These are phyloP conservation scores for Bujurquina vittata DNA, from an alignment of 2,113 vertebrate genomes.

Conservation along the genomic window DNA sequence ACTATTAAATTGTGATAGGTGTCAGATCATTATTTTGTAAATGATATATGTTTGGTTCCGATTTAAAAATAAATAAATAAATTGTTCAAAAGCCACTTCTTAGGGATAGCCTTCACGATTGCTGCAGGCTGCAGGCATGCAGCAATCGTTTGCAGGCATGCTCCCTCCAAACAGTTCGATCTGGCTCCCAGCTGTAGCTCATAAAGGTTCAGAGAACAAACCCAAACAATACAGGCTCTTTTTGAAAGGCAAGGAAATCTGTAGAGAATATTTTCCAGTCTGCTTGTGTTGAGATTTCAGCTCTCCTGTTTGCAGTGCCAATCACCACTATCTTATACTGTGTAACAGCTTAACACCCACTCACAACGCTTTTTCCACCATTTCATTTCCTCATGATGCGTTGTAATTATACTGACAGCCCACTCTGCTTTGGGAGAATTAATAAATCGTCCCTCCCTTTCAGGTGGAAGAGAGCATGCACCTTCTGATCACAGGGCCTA, in stretches of 20 bases:
- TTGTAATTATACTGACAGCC: not conserved
- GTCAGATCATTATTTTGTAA: not conserved
- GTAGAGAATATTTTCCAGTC: not conserved
- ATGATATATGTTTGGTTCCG: not conserved
- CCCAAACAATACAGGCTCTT: not conserved
- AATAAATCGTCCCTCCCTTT: constrained; percentile 7
- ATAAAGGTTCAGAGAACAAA: not conserved
- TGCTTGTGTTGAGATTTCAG: not conserved
- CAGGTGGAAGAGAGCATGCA: constrained; percentile 98
- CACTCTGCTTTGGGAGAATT: not conserved
- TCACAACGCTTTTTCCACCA: not conserved
- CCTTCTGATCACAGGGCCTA: constrained; percentile 96
- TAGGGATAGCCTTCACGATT: accelerated
- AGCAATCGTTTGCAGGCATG: too few species aligned
- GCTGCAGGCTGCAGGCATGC: too few species aligned
- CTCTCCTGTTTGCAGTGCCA: not conserved
- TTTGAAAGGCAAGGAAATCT: not conserved
- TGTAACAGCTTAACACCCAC: not conserved
- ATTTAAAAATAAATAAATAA: not conserved
- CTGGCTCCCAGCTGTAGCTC: not conserved
- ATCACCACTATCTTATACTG: not conserved
- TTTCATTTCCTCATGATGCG: not conserved
- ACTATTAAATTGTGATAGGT: accelerated
- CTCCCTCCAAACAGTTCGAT: not conserved
- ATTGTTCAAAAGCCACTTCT: not conserved